Percentiles rank a stretch among this genome's conserved stretches.
Evolutionary conservation across 2,888 invertebrate species (phyloP).

Genomic region (Eristalis arbustorum): DNA sequence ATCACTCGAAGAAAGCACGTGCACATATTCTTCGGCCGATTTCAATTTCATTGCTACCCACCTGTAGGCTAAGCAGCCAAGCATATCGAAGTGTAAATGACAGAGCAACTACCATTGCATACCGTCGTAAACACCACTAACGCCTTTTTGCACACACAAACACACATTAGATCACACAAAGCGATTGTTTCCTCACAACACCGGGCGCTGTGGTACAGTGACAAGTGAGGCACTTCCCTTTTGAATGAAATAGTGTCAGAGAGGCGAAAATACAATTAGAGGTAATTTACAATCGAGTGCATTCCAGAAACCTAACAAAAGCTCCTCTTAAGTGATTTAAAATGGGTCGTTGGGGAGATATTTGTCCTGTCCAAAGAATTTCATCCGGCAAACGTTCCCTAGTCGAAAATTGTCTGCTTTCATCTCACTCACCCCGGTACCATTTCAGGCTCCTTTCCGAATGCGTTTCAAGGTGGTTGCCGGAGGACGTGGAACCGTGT

Average conservation of each 20-base stretch:
- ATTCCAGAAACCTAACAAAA: slow-evolving; percentile 59
- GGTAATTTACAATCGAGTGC: slow-evolving; percentile 68
- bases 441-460: slow-evolving; percentile 27
- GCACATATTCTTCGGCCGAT: slow-evolving; percentile 5
- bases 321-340: slow-evolving; percentile 66
- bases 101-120: not conserved
- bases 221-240: not conserved
- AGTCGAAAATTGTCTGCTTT: not conserved
- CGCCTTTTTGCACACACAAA: slow-evolving; percentile 41
- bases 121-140: slow-evolving; percentile 19
- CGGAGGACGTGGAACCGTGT: not conserved
- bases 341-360: slow-evolving; percentile 55
- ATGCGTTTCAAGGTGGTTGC: slow-evolving; percentile 18
- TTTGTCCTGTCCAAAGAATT: slow-evolving; percentile 10
- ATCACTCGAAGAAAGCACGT: not conserved
- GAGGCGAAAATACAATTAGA: slow-evolving; percentile 66
- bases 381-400: slow-evolving; percentile 14
- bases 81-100: not conserved
- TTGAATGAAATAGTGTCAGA: slow-evolving; percentile 30
- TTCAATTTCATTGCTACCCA: slow-evolving; percentile 10
- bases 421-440: not conserved
- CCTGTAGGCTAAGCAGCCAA: slow-evolving; percentile 31
- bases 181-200: slow-evolving; percentile 33
- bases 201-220: not conserved
- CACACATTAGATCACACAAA: not conserved